Base-by-base conservation (phyloP, 1,140 invertebrate species). In the Chironomus striatipennis region DNA sequence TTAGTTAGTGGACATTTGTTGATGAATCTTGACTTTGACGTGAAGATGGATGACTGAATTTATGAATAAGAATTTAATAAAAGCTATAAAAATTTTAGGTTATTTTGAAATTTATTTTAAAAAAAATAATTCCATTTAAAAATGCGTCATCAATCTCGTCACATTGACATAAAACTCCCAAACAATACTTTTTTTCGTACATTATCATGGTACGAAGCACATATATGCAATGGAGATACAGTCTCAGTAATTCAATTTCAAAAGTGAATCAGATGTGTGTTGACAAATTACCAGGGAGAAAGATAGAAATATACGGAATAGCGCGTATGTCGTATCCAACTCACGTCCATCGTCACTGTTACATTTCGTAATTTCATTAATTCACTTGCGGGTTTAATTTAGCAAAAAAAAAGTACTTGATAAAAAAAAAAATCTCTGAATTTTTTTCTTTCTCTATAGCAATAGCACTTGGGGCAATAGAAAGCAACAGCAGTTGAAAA, bases 281-380 rank as follows among this genome's bases (percentile, higher is more conserved):
- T 57, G 47, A 57, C 47, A 57, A 57, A 57, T 57, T 57, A 57
- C 47, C 47, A 57, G n/a, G n/a, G 47, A 57, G 47, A 57, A 10
- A 47, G 47, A 57, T n/a, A 57, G 8, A 47, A 47, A 47, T 15
- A n/a, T 12, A 15, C 47, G 5, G 47, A 12, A 57, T 47, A 47
- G 12, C 47, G 12, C 12, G 47, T n/a, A 57, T 57, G 12, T n/a
- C 12, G 47, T n/a, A 57, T 15, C 8, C 47, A 57, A 57, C 47
- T 57, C 47, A 57, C 47, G 47, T 57, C 12, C 47, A 57, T 57
- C 47, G 47, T 57, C 47, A 57, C 47, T 57, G 47, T 57, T 57
- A 57, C 47, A 57, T 57, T 57, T 57, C 47, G 47, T 57, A 57
- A 57, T 57, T 57, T 57, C 47, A 57, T 57, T 57, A 57, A 57